Base-by-base conservation (phyloP, 1,140 invertebrate species). In the Drosophila arawakana region DNA sequence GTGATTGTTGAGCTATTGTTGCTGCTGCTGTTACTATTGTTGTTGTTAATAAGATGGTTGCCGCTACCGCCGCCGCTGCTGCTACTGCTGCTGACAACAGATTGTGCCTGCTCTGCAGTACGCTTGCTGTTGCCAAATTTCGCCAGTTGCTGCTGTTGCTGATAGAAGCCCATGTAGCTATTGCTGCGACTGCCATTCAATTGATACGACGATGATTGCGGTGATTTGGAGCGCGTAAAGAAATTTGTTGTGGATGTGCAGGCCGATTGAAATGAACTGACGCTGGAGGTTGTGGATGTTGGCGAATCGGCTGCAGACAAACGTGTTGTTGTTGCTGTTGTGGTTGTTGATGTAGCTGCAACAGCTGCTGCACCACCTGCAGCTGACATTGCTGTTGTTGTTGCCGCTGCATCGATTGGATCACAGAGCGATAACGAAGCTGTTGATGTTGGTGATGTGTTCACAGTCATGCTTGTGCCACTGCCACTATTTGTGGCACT, bases 261-360 rank as follows among this genome's bases (percentile, higher is more conserved):
- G 35, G 81, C 83, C 35, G 90, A 91, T 57, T 85, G 81, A 25
- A 90, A 91, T 25, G 90, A 81, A 49, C 68, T 68, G 13, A 75
- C 54, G 35, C 78, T 73, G 37, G 86, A 78, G 50, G 83, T 77
- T 0, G 82, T 81, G 21, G 73, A 67, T 68, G 76, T 60, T 30
- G 79, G 77, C 7, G 80, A 83, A 18, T 67, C 68, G 1, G 66
- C 58, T 37, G 72, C 72, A 3, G 72, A 66, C 55, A 39, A 10
- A 30, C 62, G 47, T 15, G 74, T 54, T 18, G 73, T 47, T 79
- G 46, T 21, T 54, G 50, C 9, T 34, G 70, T 8, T 13, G 9
- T 15, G 6, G 41, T 8, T 30, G 44, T 10, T 34, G 66, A 4
- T 34, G 21, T 6, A 13, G 54, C 11, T 11, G 66, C 47, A 3